Conservation (phyloP, 2,888 invertebrate species). For the Xestia sexstrigata region DNA sequence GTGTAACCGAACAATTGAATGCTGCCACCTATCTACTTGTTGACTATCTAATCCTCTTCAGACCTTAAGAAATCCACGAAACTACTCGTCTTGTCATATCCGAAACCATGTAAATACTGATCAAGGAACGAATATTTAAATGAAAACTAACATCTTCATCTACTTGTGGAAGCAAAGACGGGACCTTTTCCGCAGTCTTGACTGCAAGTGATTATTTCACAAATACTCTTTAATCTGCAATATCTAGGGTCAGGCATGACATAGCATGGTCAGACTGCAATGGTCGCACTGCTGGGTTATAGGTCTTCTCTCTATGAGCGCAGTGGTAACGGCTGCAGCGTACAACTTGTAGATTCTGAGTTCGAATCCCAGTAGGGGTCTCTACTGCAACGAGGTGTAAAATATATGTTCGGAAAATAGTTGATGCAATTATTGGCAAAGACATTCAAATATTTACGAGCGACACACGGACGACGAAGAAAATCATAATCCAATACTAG, state of each 20-base stretch:
- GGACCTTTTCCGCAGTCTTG: neutral
- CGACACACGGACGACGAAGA: too few relatives aligned
- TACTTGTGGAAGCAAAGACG: neutral
- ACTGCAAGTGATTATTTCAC: neutral
- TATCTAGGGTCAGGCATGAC: fast-evolving
- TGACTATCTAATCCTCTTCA: constrained; percentile 23
- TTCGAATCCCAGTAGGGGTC: neutral
- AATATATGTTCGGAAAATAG: neutral
- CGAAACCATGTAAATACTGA: constrained; percentile 10
- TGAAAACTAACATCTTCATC: constrained; percentile 26
- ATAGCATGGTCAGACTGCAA: neutral
- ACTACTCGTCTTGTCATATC: constrained; percentile 10
- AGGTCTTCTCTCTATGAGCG: neutral
- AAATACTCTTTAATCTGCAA: neutral
- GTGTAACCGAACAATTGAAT: constrained; percentile 6
- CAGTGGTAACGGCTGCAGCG: neutral
- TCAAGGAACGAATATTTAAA: constrained; percentile 18
- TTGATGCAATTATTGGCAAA: too few relatives aligned
- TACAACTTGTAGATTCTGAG: neutral
- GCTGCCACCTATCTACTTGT: neutral
- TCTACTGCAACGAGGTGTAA: neutral
- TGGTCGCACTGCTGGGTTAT: neutral
- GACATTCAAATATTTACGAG: too few relatives aligned
- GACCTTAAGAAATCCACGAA: constrained; percentile 4
- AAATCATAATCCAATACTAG: too few relatives aligned